Evolutionary conservation across 2,113 vertebrate species (phyloP).

Genomic region (Zosterops japonicus): DNA sequence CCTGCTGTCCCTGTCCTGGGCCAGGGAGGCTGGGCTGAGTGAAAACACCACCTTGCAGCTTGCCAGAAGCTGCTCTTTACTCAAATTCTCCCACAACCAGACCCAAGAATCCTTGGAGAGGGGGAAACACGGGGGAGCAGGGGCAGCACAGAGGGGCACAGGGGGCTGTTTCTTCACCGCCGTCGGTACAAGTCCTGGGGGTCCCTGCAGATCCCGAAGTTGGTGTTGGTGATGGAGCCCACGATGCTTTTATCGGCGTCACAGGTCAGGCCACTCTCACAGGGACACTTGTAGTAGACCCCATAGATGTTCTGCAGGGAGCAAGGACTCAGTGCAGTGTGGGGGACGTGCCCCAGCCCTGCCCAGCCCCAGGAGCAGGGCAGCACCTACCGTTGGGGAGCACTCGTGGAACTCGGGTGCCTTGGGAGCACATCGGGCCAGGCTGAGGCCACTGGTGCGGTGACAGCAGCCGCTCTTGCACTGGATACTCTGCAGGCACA

Average conservation of each 20-base stretch:
- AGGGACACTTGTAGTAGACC: slow-evolving; percentile 81
- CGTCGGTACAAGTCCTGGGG: fast-evolving
- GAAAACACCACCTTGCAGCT: background rate
- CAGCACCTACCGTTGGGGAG: slow-evolving; percentile 60
- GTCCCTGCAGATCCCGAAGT: slow-evolving; percentile 77
- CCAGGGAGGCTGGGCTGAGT: fast-evolving
- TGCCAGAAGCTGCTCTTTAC: background rate
- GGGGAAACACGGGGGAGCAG: background rate
- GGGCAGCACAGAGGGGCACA: fast-evolving
- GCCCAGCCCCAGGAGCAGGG: background rate
- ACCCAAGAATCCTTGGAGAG: background rate
- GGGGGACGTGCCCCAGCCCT: fast-evolving
- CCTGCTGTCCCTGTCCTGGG: background rate
- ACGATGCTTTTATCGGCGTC: slow-evolving; percentile 63
- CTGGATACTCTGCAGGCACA: slow-evolving; percentile 76
- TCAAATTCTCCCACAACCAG: background rate
- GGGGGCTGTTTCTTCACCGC: background rate
- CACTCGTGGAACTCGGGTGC: slow-evolving; percentile 74
- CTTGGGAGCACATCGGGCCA: slow-evolving; percentile 69
- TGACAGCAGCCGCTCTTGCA: slow-evolving; percentile 81
- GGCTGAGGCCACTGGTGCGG: background rate
- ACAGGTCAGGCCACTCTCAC: slow-evolving; percentile 78
- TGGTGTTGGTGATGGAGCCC: slow-evolving; percentile 77
- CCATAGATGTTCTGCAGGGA: slow-evolving; percentile 70
- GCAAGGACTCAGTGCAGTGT: fast-evolving